Percentiles rank a stretch among this genome's conserved stretches.
phyloP scores from a whole-genome alignment of 2,113 vertebrate genomes.

The Eleginops maclovinus region DNA sequence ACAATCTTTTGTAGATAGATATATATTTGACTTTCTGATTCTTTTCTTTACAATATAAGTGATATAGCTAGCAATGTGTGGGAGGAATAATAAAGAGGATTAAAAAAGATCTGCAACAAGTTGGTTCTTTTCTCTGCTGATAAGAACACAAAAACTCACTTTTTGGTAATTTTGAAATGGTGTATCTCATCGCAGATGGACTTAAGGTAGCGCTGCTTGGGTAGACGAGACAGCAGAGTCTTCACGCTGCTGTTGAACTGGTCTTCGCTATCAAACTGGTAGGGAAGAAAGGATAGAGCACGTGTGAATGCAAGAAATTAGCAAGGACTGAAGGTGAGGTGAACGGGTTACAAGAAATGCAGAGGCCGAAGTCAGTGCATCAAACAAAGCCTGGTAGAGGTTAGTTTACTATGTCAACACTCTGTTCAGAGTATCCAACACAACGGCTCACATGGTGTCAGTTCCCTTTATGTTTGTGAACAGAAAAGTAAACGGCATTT shows the following conservation, averaged over 20 bases:
- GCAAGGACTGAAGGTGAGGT: too few species aligned
- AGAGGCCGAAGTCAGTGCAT: neutral
- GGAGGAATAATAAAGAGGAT: neutral
- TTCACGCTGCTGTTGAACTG: constrained; percentile 93
- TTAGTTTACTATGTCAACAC: neutral
- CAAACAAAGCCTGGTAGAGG: constrained; percentile 15
- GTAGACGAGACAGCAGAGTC: constrained; percentile 90
- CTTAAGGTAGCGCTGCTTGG: constrained; percentile 95
- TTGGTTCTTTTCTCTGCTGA: neutral
- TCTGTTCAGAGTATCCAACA: neutral
- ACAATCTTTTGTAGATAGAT: neutral
- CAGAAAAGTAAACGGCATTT: constrained; percentile 3
- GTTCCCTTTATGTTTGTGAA: constrained; percentile 8
- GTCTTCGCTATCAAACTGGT: constrained; percentile 91
- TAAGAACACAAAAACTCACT: constrained; percentile 78
- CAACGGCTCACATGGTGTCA: neutral
- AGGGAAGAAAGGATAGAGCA: neutral
- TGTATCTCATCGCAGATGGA: constrained; percentile 95
- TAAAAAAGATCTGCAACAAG: neutral
- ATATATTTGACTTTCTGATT: neutral
- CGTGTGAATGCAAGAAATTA: too few species aligned
- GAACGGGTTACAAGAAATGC: neutral
- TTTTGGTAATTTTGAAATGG: constrained; percentile 92
- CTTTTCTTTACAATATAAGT: neutral
- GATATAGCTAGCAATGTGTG: neutral